Evolutionary conservation across 1,140 invertebrate genomes (phyloP).

Genomic region (Dryas iulia): DNA sequence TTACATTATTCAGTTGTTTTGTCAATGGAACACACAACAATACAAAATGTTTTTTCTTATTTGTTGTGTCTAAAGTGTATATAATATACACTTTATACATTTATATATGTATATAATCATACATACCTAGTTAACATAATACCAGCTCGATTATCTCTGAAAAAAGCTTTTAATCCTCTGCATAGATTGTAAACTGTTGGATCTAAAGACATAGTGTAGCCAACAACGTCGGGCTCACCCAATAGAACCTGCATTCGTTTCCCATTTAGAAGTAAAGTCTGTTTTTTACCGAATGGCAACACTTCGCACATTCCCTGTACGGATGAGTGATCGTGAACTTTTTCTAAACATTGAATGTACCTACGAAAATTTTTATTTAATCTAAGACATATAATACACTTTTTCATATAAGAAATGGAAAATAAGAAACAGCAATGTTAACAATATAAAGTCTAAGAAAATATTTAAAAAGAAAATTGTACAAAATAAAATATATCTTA

Average conservation of each 20-base stretch:
- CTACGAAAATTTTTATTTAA: conserved; percentile 31
- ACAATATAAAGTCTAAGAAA: too few relatives aligned
- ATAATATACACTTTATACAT: too few relatives aligned
- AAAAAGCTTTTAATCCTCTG: conserved; percentile 79
- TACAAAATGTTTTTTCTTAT: too few relatives aligned
- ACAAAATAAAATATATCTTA: too few relatives aligned
- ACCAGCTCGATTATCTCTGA: conserved; percentile 72
- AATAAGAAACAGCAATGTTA: too few relatives aligned
- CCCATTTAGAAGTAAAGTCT: conserved; percentile 62
- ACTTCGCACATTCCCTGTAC: conserved; percentile 74
- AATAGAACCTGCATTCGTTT: conserved; percentile 69
- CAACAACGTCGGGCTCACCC: conserved; percentile 69
- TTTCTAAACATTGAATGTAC: conserved; percentile 68
- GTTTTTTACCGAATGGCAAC: conserved; percentile 68
- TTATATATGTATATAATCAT: too few relatives aligned
- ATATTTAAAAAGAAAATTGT: too few relatives aligned
- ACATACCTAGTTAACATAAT: conserved; percentile 71
- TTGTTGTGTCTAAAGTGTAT: too few relatives aligned
- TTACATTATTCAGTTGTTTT: too few relatives aligned
- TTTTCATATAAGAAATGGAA: too few relatives aligned
- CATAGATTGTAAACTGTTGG: conserved; percentile 79
- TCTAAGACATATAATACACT: too few relatives aligned
- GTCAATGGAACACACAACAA: too few relatives aligned
- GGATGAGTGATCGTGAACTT: conserved; percentile 68
- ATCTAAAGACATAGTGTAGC: conserved; percentile 72